phyloP scores from a whole-genome alignment of 2,888 invertebrate genomes.

The Dicycla oo region DNA sequence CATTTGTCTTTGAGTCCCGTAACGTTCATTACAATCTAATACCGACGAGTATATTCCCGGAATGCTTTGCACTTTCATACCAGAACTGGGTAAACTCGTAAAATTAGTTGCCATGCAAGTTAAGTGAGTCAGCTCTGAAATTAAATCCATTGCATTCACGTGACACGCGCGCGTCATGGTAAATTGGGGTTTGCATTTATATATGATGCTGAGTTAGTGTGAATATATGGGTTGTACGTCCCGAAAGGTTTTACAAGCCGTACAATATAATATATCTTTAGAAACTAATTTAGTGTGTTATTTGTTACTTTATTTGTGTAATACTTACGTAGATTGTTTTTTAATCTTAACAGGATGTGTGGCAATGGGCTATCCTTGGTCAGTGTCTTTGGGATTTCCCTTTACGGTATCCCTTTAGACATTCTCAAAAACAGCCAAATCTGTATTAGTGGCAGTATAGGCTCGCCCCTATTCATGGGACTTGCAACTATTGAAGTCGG shows the following conservation, averaged over 20 bases:
- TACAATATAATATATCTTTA: too few species aligned
- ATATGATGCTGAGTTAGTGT: background rate
- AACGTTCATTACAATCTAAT: background rate
- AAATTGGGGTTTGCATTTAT: background rate
- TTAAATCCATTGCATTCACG: slow-evolving; percentile 8
- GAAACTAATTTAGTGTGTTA: too few species aligned
- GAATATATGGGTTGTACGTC: background rate
- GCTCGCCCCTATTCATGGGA: background rate
- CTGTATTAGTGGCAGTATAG: background rate
- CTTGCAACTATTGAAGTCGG: too few species aligned
- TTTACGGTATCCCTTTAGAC: too few species aligned
- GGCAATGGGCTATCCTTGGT: background rate
- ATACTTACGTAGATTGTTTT: background rate
- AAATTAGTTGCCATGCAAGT: slow-evolving; percentile 19
- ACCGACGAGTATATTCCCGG: background rate
- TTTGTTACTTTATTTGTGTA: too few species aligned
- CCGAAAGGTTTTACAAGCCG: too few species aligned
- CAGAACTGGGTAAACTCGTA: slow-evolving; percentile 1
- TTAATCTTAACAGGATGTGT: background rate
- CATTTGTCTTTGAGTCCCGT: background rate
- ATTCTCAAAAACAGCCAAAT: background rate
- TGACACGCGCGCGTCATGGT: background rate
- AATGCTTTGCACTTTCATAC: background rate
- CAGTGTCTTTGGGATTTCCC: background rate
- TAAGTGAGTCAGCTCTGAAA: background rate